A percentile compares a stretch with the other conserved stretches of the same genome.
phyloP scores from a whole-genome alignment of 2,888 invertebrate genomes.

The Atethmia centrago region DNA sequence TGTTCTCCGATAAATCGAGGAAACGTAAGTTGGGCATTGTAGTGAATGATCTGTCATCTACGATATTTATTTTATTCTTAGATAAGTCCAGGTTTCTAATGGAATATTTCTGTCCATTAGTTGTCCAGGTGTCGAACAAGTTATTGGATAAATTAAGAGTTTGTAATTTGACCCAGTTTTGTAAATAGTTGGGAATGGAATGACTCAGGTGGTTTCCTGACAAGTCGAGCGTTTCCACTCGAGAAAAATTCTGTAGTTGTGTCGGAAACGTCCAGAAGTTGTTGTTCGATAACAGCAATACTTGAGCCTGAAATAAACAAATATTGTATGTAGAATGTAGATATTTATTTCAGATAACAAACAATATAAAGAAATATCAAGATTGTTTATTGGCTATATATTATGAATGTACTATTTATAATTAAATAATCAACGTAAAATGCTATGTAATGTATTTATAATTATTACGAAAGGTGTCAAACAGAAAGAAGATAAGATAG shows the following conservation, averaged over 20 bases:
- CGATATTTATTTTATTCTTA: slow-evolving; percentile 91
- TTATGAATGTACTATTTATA: neutral
- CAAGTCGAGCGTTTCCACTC: slow-evolving; percentile 87
- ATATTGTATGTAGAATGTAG: neutral
- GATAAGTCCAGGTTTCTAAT: slow-evolving; percentile 92
- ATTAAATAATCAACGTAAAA: neutral
- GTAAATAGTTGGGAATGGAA: slow-evolving; percentile 84
- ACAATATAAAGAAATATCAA: neutral
- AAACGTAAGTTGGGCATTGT: slow-evolving; percentile 89
- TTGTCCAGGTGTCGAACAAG: slow-evolving; percentile 83
- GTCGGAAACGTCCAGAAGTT: slow-evolving; percentile 90
- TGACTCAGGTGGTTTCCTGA: slow-evolving; percentile 88
- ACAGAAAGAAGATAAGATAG: neutral
- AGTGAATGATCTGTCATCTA: slow-evolving; percentile 91
- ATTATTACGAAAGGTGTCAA: neutral
- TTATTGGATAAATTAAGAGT: slow-evolving; percentile 91
- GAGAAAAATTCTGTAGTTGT: slow-evolving; percentile 85
- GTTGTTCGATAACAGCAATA: slow-evolving; percentile 92
- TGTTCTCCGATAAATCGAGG: slow-evolving; percentile 93
- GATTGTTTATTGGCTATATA: neutral
- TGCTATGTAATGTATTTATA: neutral
- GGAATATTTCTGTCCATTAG: slow-evolving; percentile 73
- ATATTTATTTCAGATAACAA: neutral
- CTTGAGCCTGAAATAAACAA: slow-evolving; percentile 89
- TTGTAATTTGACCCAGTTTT: slow-evolving; percentile 87